Percentiles rank a stretch among this genome's conserved stretches.
Evolutionary conservation across 92 coral and sea anemone genomes (phyloP).

Genomic region (Epizoanthus ramosus): DNA sequence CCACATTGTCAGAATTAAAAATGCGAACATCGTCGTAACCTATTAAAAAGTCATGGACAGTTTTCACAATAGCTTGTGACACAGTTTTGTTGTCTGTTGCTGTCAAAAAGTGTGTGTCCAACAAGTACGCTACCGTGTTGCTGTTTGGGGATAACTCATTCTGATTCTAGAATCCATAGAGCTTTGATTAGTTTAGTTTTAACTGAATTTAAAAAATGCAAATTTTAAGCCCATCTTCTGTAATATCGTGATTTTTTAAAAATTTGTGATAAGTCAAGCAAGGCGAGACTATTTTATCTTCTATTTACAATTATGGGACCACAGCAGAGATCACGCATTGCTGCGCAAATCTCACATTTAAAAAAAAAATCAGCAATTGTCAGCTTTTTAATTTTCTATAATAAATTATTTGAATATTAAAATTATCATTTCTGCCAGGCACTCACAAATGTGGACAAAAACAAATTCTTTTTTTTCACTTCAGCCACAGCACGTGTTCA

Average conservation of each 20-base stretch:
- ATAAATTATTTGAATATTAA: conserved; percentile 18
- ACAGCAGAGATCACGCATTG: too few species aligned
- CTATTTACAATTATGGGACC: too few species aligned
- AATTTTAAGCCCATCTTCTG: conserved; percentile 12
- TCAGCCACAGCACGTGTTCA: conserved; percentile 33
- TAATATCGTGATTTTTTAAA: conserved; percentile 20
- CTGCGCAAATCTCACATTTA: conserved; percentile 23
- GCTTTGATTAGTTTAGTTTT: background rate
- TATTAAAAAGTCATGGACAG: conserved; percentile 6
- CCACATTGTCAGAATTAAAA: conserved; percentile 50
- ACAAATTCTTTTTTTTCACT: conserved; percentile 25
- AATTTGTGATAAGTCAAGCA: conserved; percentile 25
- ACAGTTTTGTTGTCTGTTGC: too few species aligned
- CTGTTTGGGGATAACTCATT: too few species aligned
- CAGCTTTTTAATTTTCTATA: conserved; percentile 30
- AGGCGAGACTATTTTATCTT: conserved; percentile 30
- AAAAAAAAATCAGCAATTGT: conserved; percentile 18
- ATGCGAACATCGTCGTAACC: conserved; percentile 46
- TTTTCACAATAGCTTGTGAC: background rate
- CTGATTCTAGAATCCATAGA: conserved; percentile 21
- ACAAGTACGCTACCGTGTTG: too few species aligned
- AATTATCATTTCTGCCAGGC: too few species aligned
- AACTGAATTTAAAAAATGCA: conserved; percentile 13
- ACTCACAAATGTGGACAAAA: conserved; percentile 29
- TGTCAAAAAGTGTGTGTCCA: too few species aligned